A percentile compares a stretch with the other conserved stretches of the same genome.
These are phyloP conservation scores for Criorhina ranunculi DNA, from an alignment of 2,888 invertebrate species.

Conservation along the genomic window DNA sequence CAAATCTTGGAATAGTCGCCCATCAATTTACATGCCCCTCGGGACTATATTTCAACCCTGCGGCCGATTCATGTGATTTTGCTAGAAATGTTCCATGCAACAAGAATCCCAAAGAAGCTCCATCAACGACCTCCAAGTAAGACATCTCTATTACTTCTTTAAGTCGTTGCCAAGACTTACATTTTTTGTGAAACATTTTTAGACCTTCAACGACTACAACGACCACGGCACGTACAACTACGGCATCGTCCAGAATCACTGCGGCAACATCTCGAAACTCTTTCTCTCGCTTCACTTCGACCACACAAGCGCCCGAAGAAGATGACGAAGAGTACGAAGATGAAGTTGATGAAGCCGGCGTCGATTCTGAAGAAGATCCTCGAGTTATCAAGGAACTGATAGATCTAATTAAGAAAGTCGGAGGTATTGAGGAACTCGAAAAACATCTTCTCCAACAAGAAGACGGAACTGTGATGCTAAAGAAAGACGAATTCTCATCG, in stretches of 20 bases:
- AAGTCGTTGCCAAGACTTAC: too few relatives aligned
- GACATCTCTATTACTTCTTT: not conserved
- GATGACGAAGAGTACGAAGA: conserved; percentile 86
- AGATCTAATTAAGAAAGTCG: conserved; percentile 93
- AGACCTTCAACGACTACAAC: conserved; percentile 85
- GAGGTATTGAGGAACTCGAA: conserved; percentile 94
- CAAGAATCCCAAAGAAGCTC: conserved; percentile 85
- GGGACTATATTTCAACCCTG: conserved; percentile 95
- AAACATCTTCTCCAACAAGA: conserved; percentile 88
- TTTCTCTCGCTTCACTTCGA: conserved; percentile 84
- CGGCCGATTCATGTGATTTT: conserved; percentile 96
- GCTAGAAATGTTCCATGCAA: conserved; percentile 94
- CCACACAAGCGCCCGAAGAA: conserved; percentile 84
- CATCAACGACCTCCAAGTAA: conserved; percentile 62
- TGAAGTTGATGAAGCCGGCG: conserved; percentile 83
- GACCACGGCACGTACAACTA: conserved; percentile 83
- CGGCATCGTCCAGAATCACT: conserved; percentile 84
- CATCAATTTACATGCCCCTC: conserved; percentile 97
- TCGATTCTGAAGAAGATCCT: conserved; percentile 84
- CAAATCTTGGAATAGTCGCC: conserved; percentile 94
- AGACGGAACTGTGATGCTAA: conserved; percentile 85
- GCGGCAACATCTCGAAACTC: conserved; percentile 84
- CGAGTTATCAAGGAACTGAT: conserved; percentile 92
- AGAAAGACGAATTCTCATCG: conserved; percentile 82
- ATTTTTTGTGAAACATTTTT: conserved; percentile 3